A percentile compares a stretch with the other conserved stretches of the same genome.
Conservation (phyloP, 2,113 vertebrate genomes). For the Thinocorus orbignyianus region DNA sequence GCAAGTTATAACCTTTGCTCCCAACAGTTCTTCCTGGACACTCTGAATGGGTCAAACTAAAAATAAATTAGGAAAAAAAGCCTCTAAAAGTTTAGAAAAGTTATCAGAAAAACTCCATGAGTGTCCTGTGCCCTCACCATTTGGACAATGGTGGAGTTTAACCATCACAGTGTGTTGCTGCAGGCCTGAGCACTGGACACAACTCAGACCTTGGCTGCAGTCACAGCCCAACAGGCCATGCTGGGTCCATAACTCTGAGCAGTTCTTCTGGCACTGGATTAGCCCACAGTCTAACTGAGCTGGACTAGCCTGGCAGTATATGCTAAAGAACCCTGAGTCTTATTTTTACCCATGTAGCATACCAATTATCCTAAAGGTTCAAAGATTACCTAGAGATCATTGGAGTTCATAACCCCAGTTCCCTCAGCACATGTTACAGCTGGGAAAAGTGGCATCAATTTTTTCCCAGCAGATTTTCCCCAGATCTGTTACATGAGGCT, state of each 20-base stretch:
- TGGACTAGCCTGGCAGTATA: not conserved
- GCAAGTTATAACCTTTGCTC: not conserved
- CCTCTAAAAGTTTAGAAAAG: not conserved
- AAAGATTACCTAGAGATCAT: not conserved
- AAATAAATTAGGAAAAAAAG: not conserved
- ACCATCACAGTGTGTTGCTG: not conserved
- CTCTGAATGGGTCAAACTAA: not conserved
- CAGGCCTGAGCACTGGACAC: not conserved
- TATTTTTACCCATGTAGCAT: not conserved
- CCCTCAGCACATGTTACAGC: not conserved
- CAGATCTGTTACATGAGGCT: not conserved
- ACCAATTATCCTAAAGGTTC: not conserved
- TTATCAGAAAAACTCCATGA: not conserved
- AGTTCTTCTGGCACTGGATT: no score
- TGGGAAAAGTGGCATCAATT: not conserved
- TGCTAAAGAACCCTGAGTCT: not conserved
- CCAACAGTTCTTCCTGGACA: not conserved
- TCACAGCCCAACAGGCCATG: no score
- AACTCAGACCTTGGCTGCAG: not conserved
- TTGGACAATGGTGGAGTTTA: not conserved
- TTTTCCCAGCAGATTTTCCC: slow-evolving; percentile 34
- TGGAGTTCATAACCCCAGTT: not conserved
- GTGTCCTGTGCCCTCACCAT: not conserved
- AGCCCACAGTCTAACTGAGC: not conserved
- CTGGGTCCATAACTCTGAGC: not conserved